Base-by-base conservation (phyloP, 2,888 invertebrate genomes). In the Octodonta nipae region DNA sequence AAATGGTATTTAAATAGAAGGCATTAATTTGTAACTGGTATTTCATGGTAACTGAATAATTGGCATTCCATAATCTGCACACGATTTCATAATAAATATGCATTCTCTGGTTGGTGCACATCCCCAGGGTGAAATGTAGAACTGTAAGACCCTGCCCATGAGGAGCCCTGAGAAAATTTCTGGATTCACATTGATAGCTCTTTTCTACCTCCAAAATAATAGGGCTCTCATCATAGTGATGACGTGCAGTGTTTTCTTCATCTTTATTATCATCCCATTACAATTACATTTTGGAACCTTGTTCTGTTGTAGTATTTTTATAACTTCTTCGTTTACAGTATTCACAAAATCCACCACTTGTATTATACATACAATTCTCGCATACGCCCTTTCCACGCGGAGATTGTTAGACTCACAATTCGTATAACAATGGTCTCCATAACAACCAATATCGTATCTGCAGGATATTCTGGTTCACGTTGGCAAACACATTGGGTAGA, bases 351-450 rank as follows among this genome's bases (percentile, higher is more conserved):
- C 75, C 72, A 1, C 93, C 93, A 44, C 78, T 81, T 0, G 93
- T 92, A 78, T 83, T 84, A 49, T 89, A 78, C 53, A 85, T 78
- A 52, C 93, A 93, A 46, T 80, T 73, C 53, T 93, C 92, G 60
- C 93, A 93, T 20, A 77, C 69, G 0, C 87, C 86, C 1, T 83
- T 71, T 1, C 83, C 82, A 30, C 70, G 66, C 11, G 67, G 63
- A 53, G 93, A 59, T 88, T 86, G 58, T 92, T 79, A 54, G 93
- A 93, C 5, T 85, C 85, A 56, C 93, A 93, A 59, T 89, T 86
- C 4, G 79, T 75, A 1, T 82, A 78, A 55, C 95, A 95, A 58
- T 88, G 88, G 1, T 75, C 71, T 0, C 92, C 92, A 1, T 86
- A 87, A 91, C 91, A 95, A 1, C 93, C 93, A 5, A 92, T 64